phyloP scores from a whole-genome alignment of 2,888 invertebrate species.

The Pollenia amentaria region DNA sequence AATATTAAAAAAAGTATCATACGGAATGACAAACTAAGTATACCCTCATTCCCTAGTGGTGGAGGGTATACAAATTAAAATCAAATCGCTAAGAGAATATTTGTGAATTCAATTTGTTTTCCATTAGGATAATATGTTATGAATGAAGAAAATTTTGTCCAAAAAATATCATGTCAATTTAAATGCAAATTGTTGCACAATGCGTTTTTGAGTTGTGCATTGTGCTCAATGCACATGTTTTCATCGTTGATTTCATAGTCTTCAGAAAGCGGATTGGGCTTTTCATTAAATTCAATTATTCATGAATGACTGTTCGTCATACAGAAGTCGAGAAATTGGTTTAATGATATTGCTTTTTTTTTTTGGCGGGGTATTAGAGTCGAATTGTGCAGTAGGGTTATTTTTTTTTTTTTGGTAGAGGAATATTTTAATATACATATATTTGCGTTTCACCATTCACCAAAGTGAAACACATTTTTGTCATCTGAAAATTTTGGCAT shows the following conservation, averaged over 20 bases:
- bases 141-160: constrained; percentile 18
- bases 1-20: no score
- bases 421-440: no score
- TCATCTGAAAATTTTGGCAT: no score
- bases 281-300: constrained; percentile 36
- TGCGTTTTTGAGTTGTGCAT: neutral
- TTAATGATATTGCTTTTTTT: neutral
- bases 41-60: no score
- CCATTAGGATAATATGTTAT: constrained; percentile 21
- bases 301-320: constrained; percentile 28
- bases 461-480: no score
- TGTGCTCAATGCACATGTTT: constrained; percentile 57
- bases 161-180: constrained; percentile 11
- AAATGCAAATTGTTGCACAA: constrained; percentile 42
- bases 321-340: constrained; percentile 1
- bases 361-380: neutral
- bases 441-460: no score
- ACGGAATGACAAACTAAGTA: no score
- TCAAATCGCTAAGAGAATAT: constrained; percentile 2
- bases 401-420: neutral
- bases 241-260: neutral
- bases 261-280: constrained; percentile 29
- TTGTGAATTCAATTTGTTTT: constrained; percentile 22
- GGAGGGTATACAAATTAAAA: neutral
- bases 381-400: constrained; percentile 1